phyloP scores from a whole-genome alignment of 1,140 invertebrate genomes.

The Olivierus martensii region DNA sequence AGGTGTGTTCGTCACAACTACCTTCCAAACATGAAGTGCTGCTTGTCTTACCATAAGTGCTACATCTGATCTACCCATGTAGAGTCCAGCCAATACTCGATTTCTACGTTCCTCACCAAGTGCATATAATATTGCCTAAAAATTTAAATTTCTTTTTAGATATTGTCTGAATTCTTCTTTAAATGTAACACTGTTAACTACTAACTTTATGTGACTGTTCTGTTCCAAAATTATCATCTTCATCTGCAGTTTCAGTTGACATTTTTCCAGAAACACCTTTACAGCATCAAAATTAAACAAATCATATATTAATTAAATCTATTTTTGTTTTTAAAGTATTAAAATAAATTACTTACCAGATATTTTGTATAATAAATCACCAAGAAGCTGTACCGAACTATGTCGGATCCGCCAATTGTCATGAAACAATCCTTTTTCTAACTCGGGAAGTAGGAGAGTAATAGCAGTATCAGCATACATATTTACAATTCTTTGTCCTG shows the following conservation, averaged over 20 bases:
- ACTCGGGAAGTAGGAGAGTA: conserved; percentile 76
- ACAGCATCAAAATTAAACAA: no score
- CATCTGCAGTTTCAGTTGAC: conserved; percentile 93
- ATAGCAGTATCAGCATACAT: conserved; percentile 94
- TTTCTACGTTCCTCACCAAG: conserved; percentile 81
- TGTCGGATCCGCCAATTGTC: conserved; percentile 98
- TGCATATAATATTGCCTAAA: conserved; percentile 66
- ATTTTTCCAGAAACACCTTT: conserved; percentile 94
- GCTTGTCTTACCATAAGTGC: conserved; percentile 93
- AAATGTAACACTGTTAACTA: neutral
- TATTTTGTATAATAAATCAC: conserved; percentile 91
- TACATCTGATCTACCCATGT: conserved; percentile 95
- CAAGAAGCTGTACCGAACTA: conserved; percentile 88
- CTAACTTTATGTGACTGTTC: conserved; percentile 69
- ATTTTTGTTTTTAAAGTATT: no score
- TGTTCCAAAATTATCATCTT: conserved; percentile 98
- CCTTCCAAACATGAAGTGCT: conserved; percentile 93
- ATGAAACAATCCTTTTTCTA: conserved; percentile 87
- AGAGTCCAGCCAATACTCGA: conserved; percentile 83
- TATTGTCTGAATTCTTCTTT: no score
- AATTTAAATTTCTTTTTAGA: conserved; percentile 3
- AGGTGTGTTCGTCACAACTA: conserved; percentile 89
- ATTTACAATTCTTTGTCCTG: conserved; percentile 93
- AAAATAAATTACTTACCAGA: conserved; percentile 39
- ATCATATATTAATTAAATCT: no score